phyloP scores from a whole-genome alignment of 2,113 vertebrate genomes.

The Brachyistius frenatus region DNA sequence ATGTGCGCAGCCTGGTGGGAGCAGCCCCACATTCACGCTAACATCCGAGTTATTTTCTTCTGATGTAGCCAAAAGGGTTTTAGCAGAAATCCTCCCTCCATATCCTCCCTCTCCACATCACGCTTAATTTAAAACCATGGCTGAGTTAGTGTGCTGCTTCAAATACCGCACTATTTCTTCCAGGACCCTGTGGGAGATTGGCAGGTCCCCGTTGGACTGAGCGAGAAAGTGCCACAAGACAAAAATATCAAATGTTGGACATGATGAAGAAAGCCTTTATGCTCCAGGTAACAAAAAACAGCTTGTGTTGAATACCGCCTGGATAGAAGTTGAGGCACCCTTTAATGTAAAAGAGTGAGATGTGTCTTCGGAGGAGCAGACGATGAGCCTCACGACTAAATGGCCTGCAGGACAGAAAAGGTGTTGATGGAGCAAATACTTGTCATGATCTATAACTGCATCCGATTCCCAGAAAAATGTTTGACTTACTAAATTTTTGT shows the following conservation, averaged over 20 bases:
- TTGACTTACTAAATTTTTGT: slow-evolving; percentile 35
- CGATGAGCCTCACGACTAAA: slow-evolving; percentile 21
- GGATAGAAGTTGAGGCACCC: slow-evolving; percentile 64
- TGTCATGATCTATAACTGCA: slow-evolving; percentile 54
- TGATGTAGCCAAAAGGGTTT: slow-evolving; percentile 68
- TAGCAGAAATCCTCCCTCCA: slow-evolving; percentile 44
- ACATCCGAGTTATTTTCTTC: slow-evolving; percentile 78
- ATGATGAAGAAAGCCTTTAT: slow-evolving; percentile 82
- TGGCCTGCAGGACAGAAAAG: slow-evolving; percentile 39
- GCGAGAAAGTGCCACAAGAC: slow-evolving; percentile 82
- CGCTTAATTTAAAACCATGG: slow-evolving; percentile 86
- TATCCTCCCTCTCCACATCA: slow-evolving; percentile 68
- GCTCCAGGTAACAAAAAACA: slow-evolving; percentile 71
- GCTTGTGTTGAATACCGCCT: slow-evolving; percentile 75
- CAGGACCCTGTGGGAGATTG: slow-evolving; percentile 82
- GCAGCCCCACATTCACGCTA: slow-evolving; percentile 58
- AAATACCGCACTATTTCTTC: slow-evolving; percentile 82
- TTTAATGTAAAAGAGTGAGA: slow-evolving; percentile 59
- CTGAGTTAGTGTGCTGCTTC: slow-evolving; percentile 83
- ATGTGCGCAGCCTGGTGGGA: slow-evolving; percentile 42
- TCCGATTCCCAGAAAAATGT: slow-evolving; percentile 59
- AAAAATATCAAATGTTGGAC: slow-evolving; percentile 82
- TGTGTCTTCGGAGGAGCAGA: slow-evolving; percentile 47
- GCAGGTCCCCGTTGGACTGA: slow-evolving; percentile 77
- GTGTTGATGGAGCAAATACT: slow-evolving; percentile 69